A percentile compares a stretch with the other conserved stretches of the same genome.
phyloP scores from a whole-genome alignment of 2,888 invertebrate genomes.

The Junonia oenone region DNA sequence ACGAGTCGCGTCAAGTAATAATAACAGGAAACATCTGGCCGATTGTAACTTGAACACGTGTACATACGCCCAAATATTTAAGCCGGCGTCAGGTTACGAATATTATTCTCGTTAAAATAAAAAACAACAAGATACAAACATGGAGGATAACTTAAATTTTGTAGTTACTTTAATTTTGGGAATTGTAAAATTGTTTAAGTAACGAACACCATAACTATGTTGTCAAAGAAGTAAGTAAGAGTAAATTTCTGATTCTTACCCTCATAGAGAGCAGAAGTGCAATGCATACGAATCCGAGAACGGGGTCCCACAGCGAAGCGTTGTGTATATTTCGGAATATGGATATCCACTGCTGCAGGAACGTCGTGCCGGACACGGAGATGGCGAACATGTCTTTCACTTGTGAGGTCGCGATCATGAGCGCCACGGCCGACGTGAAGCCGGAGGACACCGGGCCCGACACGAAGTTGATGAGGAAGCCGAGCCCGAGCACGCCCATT shows the following conservation, averaged over 20 bases:
- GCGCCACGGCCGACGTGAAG: slow-evolving; percentile 93
- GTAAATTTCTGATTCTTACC: no score
- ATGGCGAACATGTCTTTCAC: slow-evolving; percentile 90
- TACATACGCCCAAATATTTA: neutral
- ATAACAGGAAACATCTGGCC: neutral
- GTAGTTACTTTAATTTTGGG: no score
- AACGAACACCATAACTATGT: no score
- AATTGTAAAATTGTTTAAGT: no score
- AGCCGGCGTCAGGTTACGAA: neutral
- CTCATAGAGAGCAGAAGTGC: slow-evolving; percentile 86
- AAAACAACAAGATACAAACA: neutral
- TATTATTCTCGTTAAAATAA: neutral
- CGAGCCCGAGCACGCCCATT: slow-evolving; percentile 91
- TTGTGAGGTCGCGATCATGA: slow-evolving; percentile 94
- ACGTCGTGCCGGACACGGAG: slow-evolving; percentile 84
- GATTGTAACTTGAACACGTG: neutral
- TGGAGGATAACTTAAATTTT: neutral
- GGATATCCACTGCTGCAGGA: slow-evolving; percentile 87
- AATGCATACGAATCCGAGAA: slow-evolving; percentile 87
- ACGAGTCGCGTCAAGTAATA: neutral
- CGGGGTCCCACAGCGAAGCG: slow-evolving; percentile 85
- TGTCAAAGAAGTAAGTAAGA: no score
- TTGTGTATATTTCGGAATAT: slow-evolving; percentile 83
- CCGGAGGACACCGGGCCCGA: slow-evolving; percentile 94
- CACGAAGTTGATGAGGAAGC: slow-evolving; percentile 93